Evolutionary conservation across 2,797 vertebrate genomes (phyloP).

Genomic region (Chiloscyllium punctatum): DNA sequence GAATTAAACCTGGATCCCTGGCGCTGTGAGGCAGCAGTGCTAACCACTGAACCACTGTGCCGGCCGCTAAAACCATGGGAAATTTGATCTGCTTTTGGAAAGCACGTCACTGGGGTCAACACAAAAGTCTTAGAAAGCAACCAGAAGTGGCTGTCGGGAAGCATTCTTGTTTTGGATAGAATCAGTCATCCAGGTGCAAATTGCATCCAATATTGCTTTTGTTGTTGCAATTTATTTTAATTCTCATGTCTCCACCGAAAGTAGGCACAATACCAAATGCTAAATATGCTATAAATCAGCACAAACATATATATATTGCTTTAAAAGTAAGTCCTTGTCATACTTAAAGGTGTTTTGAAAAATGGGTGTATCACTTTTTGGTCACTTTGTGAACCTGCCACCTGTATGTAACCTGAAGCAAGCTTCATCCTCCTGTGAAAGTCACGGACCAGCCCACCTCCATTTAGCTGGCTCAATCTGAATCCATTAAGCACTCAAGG

Average conservation of each 20-base stretch:
- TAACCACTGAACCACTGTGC: too few relatives aligned
- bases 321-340: neutral
- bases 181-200: neutral
- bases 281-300: neutral
- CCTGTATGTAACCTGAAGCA: neutral
- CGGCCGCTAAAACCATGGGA: neutral
- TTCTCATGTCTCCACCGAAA: neutral
- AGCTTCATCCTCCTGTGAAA: too few relatives aligned
- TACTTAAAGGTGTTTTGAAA: neutral
- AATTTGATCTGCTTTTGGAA: neutral
- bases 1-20: too few relatives aligned
- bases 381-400: neutral
- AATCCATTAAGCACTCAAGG: too few relatives aligned
- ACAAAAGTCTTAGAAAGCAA: neutral
- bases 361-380: neutral
- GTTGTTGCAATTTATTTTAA: neutral
- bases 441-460: too few relatives aligned
- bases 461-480: too few relatives aligned
- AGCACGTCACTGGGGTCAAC: neutral
- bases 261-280: neutral
- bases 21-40: too few relatives aligned
- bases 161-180: neutral
- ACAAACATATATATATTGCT: neutral
- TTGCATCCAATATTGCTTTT: neutral
- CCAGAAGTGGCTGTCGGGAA: neutral